Conservation (phyloP, 1,140 invertebrate species). For the Ooceraea biroi region DNA sequence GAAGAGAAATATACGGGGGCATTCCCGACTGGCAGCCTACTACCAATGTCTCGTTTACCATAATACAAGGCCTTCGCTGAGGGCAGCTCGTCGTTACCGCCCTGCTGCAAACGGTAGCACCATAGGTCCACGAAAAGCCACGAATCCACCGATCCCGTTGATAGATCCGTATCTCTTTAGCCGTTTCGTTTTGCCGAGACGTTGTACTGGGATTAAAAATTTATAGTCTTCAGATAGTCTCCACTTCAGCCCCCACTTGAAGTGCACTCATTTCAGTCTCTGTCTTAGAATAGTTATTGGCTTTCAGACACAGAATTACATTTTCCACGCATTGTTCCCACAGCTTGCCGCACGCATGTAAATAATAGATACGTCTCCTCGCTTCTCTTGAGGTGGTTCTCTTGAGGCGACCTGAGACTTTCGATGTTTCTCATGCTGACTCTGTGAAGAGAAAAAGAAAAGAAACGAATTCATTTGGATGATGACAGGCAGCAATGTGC, state of each 20-base stretch:
- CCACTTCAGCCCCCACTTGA: too few species aligned
- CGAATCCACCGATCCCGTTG: slow-evolving; percentile 36
- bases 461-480: slow-evolving; percentile 1
- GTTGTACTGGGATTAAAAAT: background rate
- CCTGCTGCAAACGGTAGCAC: slow-evolving; percentile 71
- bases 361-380: background rate
- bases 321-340: too few species aligned
- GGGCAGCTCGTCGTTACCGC: slow-evolving; percentile 47
- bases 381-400: background rate
- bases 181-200: background rate
- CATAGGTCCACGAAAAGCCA: slow-evolving; percentile 63
- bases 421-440: background rate
- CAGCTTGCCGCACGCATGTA: background rate
- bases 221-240: too few species aligned
- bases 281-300: too few species aligned
- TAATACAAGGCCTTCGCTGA: slow-evolving; percentile 75
- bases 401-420: background rate
- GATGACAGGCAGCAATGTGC: slow-evolving; percentile 26
- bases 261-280: background rate
- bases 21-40: slow-evolving; percentile 74
- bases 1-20: slow-evolving; percentile 45
- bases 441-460: background rate
- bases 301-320: too few species aligned
- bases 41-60: slow-evolving; percentile 78
- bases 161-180: background rate